Conservation (phyloP, 2,113 vertebrate genomes). For the Nestor notabilis region DNA sequence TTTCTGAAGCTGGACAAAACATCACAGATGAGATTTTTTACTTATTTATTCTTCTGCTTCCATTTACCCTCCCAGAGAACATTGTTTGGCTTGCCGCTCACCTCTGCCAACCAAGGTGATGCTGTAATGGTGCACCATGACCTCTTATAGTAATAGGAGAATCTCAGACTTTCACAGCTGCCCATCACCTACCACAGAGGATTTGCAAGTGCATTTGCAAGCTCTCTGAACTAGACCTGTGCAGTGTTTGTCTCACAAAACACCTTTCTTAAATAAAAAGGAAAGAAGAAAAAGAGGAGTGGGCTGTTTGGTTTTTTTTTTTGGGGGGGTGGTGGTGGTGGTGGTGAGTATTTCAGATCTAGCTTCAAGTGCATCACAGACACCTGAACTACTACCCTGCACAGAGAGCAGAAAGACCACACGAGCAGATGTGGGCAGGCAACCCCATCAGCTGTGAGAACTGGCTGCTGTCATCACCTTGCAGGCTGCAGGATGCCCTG, state of each 20-base stretch:
- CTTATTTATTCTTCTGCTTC: neutral
- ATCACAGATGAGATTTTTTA: neutral
- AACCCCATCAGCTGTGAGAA: fast-evolving
- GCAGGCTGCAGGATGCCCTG: neutral
- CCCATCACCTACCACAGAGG: neutral
- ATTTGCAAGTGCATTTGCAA: neutral
- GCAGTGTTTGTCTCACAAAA: neutral
- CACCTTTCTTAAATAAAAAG: neutral
- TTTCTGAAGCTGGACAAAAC: neutral
- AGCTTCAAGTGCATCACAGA: neutral
- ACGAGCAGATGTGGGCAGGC: fast-evolving
- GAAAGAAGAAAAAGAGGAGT: neutral
- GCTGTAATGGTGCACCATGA: fast-evolving
- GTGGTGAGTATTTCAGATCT: neutral
- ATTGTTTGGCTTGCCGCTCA: neutral
- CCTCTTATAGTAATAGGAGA: neutral
- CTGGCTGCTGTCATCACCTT: neutral
- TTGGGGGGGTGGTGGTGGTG: too few species aligned
- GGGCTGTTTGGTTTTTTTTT: neutral
- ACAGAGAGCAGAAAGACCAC: neutral
- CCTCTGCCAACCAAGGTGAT: neutral
- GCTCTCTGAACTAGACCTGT: neutral
- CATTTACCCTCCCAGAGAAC: neutral
- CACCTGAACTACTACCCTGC: neutral
- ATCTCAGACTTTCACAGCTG: neutral